Percentiles rank a stretch among this genome's conserved stretches.
Conservation (phyloP, 2,797 vertebrate genomes). For the Lithobates pipiens region DNA sequence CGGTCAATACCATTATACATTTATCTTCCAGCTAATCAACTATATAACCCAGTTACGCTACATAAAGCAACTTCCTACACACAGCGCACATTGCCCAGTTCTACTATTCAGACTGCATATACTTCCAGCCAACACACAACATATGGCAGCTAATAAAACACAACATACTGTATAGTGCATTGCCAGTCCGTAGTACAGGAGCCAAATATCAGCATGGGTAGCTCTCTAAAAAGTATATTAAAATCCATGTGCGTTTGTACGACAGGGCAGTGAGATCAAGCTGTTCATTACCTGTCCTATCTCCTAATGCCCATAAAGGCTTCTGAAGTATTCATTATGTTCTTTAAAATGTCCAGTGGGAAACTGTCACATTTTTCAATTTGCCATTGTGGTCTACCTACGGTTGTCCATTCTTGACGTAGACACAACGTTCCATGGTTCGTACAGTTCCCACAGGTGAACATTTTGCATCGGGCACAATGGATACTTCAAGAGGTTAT, state of each 20-base stretch:
- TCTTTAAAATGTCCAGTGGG: background rate
- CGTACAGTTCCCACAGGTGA: background rate
- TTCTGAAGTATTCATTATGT: background rate
- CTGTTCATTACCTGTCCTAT: background rate
- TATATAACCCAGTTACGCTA: background rate
- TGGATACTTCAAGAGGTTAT: background rate
- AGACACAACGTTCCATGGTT: background rate
- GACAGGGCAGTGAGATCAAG: background rate
- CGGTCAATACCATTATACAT: background rate
- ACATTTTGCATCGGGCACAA: background rate
- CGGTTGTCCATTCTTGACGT: background rate
- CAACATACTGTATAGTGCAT: conserved; percentile 1
- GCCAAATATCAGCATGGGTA: conserved; percentile 19
- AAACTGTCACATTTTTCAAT: background rate
- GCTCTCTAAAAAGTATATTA: background rate
- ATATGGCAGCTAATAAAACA: conserved; percentile 45
- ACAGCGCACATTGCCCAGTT: background rate
- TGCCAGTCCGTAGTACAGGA: conserved; percentile 9
- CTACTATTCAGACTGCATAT: conserved; percentile 12
- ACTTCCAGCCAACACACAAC: conserved; percentile 42
- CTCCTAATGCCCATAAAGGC: background rate
- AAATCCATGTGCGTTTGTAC: background rate
- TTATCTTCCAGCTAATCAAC: conserved; percentile 1
- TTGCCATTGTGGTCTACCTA: background rate
- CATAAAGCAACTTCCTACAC: conserved; percentile 1